Conservation (phyloP, 2,888 invertebrate species). For the Hirtodrosophila histrioides region DNA sequence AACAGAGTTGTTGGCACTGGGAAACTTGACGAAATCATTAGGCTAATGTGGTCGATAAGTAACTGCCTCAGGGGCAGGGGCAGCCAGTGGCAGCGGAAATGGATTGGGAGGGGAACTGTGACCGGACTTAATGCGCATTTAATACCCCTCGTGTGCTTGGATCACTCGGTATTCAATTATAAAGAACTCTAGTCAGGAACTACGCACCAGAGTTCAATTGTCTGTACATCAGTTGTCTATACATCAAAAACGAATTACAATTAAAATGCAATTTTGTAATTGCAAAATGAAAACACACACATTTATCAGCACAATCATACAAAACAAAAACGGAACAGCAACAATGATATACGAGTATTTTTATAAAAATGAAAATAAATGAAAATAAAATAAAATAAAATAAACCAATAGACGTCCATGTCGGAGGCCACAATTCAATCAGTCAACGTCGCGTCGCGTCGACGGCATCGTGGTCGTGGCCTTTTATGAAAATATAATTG, state of each 20-base stretch:
- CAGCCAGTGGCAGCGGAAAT: conserved; percentile 22
- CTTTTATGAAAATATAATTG: conserved; percentile 49
- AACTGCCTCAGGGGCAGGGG: conserved; percentile 50
- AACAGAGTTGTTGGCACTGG: conserved; percentile 15
- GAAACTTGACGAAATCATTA: conserved; percentile 70
- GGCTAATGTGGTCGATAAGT: conserved; percentile 73
- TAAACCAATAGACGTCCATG: conserved; percentile 27
- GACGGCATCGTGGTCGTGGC: conserved; percentile 28
- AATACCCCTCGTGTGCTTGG: conserved; percentile 47
- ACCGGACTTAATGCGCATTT: conserved; percentile 61
- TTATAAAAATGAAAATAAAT: neutral
- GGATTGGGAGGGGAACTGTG: neutral
- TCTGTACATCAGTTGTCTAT: conserved; percentile 22
- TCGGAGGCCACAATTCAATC: conserved; percentile 60
- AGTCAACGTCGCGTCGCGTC: conserved; percentile 46
- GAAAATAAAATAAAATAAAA: neutral
- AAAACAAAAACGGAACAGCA: conserved; percentile 4
- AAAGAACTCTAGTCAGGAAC: too few species aligned
- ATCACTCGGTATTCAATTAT: conserved; percentile 11
- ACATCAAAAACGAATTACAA: conserved; percentile 60
- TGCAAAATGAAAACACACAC: conserved; percentile 40
- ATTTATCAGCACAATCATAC: conserved; percentile 11
- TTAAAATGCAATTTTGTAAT: conserved; percentile 62
- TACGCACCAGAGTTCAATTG: conserved; percentile 55
- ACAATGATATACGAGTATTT: neutral